Evolutionary conservation across 1,140 invertebrate species (phyloP).

Genomic region (Eueides isabella): DNA sequence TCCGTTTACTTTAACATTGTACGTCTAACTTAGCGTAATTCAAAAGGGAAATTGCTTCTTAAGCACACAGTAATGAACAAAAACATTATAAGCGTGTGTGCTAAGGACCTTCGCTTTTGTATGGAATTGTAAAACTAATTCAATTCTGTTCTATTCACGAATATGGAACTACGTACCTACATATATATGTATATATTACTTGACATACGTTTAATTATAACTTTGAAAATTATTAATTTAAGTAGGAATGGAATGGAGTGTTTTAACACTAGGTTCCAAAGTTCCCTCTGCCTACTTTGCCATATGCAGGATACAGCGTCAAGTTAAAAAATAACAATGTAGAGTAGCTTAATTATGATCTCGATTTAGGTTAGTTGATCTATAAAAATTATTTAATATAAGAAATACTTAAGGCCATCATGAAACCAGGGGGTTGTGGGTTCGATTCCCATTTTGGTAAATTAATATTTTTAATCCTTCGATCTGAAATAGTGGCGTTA

Average conservation of each 20-base stretch:
- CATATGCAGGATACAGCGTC: too few relatives aligned
- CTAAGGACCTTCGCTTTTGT: not conserved
- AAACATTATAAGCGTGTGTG: constrained; percentile 4
- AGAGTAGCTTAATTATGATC: not conserved
- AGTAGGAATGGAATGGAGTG: too few relatives aligned
- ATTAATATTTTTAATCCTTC: not conserved
- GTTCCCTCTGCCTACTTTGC: too few relatives aligned
- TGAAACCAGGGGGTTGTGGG: too few relatives aligned
- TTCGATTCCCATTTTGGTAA: not conserved
- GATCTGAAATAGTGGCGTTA: not conserved
- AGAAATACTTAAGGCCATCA: too few relatives aligned
- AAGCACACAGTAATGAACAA: not conserved
- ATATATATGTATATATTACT: not conserved
- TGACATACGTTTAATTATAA: constrained; percentile 3
- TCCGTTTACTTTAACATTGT: not conserved
- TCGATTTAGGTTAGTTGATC: not conserved
- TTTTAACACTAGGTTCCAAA: too few relatives aligned
- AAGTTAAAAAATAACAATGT: too few relatives aligned
- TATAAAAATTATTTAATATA: too few relatives aligned
- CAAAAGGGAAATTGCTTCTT: constrained; percentile 7
- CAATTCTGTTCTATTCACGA: not conserved
- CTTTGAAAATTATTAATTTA: constrained; percentile 4
- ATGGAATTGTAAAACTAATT: constrained; percentile 7
- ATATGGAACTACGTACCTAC: too few relatives aligned
- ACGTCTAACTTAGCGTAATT: not conserved